Conservation (phyloP, 2,113 vertebrate genomes). For the Cebus imitator region DNA sequence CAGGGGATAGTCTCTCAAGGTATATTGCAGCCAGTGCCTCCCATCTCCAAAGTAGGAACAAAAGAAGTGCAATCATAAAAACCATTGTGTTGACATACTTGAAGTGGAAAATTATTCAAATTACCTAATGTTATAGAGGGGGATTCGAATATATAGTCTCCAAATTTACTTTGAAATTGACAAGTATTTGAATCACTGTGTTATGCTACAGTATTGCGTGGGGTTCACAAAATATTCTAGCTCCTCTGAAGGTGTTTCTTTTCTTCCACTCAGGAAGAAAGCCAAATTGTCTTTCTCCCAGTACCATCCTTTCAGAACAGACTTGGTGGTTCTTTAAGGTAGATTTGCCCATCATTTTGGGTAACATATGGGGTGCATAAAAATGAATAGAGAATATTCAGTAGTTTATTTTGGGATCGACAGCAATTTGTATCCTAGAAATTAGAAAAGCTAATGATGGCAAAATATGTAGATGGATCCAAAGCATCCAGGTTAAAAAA, state of each 20-base stretch:
- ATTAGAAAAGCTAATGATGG: constrained; percentile 45
- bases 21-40: background rate
- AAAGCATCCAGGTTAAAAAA: background rate
- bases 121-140: background rate
- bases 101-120: background rate
- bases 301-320: background rate
- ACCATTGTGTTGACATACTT: background rate
- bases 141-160: background rate
- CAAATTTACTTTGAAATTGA: background rate
- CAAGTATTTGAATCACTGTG: background rate
- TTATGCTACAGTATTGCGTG: background rate
- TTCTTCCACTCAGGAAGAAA: background rate
- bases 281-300: background rate
- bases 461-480: background rate
- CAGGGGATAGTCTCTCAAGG: background rate
- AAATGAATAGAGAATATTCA: constrained; percentile 43
- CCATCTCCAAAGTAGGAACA: background rate
- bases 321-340: background rate
- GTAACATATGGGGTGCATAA: constrained; percentile 35
- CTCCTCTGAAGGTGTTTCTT: background rate
- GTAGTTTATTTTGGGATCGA: constrained; percentile 23
- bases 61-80: background rate
- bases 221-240: background rate
- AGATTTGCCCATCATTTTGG: background rate
- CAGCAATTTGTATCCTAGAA: background rate